A percentile compares a stretch with the other conserved stretches of the same genome.
These are phyloP conservation scores for Columba janthina DNA, from an alignment of 2,113 vertebrate genomes.

Conservation along the genomic window DNA sequence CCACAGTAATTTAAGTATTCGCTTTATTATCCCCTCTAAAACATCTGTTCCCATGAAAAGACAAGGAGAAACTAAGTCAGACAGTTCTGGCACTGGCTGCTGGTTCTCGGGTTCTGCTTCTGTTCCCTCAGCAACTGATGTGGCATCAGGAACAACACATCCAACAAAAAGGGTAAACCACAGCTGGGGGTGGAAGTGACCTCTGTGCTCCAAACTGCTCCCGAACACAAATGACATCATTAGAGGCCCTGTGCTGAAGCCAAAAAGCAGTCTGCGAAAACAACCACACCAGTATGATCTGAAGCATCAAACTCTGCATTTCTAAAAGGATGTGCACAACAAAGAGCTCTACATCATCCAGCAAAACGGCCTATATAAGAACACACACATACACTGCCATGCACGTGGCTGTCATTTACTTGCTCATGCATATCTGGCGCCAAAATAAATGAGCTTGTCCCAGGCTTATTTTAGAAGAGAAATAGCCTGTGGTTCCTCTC, in stretches of 20 bases:
- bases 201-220: background rate
- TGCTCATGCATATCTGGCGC: background rate
- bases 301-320: background rate
- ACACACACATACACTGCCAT: background rate
- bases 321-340: background rate
- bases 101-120: background rate
- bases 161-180: constrained; percentile 7
- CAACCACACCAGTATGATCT: background rate
- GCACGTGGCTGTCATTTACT: background rate
- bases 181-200: background rate
- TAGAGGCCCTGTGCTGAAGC: background rate
- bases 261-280: background rate
- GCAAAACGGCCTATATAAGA: background rate
- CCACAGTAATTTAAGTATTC: background rate
- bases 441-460: background rate
- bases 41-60: constrained; percentile 16
- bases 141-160: constrained; percentile 39
- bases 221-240: background rate
- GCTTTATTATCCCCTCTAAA: background rate
- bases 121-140: constrained; percentile 56
- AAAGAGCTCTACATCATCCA: background rate
- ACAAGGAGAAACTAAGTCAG: constrained; percentile 17
- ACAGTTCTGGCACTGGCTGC: background rate
- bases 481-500: background rate
- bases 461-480: background rate